Evolutionary conservation across 1,140 invertebrate genomes (phyloP).

Genomic region (Pogonognathellus flavescens): DNA sequence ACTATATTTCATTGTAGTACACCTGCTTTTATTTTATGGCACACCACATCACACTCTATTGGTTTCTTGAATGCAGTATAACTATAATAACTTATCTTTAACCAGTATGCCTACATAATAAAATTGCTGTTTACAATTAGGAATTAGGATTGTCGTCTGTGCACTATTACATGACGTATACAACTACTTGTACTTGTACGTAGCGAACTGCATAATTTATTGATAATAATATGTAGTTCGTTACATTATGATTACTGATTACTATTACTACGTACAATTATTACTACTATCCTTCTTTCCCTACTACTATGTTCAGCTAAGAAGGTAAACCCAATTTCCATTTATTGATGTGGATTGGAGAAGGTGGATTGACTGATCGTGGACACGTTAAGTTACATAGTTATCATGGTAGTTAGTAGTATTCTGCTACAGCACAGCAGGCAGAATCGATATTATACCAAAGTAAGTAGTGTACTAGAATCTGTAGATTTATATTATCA

Average conservation of each 20-base stretch:
- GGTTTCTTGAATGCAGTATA: slow-evolving; percentile 7
- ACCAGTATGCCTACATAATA: slow-evolving; percentile 31
- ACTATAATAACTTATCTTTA: slow-evolving; percentile 2
- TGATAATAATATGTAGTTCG: slow-evolving; percentile 47
- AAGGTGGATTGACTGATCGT: background rate
- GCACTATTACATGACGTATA: background rate
- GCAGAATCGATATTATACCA: too few relatives aligned
- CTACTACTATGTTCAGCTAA: background rate
- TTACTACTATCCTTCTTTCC: background rate
- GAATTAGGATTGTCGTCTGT: slow-evolving; percentile 42
- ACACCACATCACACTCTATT: background rate
- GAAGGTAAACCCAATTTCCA: slow-evolving; percentile 13
- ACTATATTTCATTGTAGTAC: too few relatives aligned
- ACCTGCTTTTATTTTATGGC: too few relatives aligned
- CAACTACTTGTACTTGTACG: background rate
- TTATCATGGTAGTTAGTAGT: too few relatives aligned
- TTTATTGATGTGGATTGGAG: slow-evolving; percentile 6
- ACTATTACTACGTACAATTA: too few relatives aligned
- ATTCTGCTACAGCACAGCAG: too few relatives aligned
- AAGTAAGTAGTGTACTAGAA: too few relatives aligned
- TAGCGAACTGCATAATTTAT: background rate
- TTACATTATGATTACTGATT: background rate
- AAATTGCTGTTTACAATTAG: slow-evolving; percentile 36
- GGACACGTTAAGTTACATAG: background rate
- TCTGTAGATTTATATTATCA: too few relatives aligned